phyloP scores from a whole-genome alignment of 2,797 vertebrate species.

The Danio kyathit region DNA sequence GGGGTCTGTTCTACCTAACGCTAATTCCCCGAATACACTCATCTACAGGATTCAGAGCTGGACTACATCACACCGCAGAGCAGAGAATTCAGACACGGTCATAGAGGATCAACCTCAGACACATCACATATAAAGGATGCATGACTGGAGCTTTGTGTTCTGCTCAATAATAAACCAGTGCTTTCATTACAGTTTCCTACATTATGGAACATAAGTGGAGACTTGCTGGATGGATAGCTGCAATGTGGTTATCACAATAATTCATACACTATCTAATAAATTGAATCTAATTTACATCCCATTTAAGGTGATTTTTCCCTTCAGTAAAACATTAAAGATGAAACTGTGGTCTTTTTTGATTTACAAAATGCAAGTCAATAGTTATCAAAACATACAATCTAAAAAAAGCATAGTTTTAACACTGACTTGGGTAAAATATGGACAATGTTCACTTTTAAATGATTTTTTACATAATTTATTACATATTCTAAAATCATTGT shows the following conservation, averaged over 20 bases:
- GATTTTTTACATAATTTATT: too few relatives aligned
- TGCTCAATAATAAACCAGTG: neutral
- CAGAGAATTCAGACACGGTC: neutral
- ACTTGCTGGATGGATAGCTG: neutral
- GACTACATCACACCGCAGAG: slow-evolving; percentile 19
- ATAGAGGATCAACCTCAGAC: slow-evolving; percentile 9
- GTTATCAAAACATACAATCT: too few relatives aligned
- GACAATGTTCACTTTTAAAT: too few relatives aligned
- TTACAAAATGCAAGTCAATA: too few relatives aligned
- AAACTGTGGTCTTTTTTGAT: too few relatives aligned
- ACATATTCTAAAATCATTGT: too few relatives aligned
- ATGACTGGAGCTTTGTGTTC: neutral
- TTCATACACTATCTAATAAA: neutral
- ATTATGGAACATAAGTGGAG: neutral
- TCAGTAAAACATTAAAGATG: too few relatives aligned
- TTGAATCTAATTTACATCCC: too few relatives aligned
- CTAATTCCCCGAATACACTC: slow-evolving; percentile 72
- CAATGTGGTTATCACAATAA: neutral
- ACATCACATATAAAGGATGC: slow-evolving; percentile 14
- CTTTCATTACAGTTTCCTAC: neutral
- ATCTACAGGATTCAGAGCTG: slow-evolving; percentile 33
- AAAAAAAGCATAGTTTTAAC: too few relatives aligned
- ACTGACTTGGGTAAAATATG: too few relatives aligned
- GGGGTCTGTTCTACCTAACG: slow-evolving; percentile 69
- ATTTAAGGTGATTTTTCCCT: too few relatives aligned